These are phyloP conservation scores for Myiothlypis coronata DNA, from an alignment of 2,797 vertebrate species.

Conservation along the genomic window DNA sequence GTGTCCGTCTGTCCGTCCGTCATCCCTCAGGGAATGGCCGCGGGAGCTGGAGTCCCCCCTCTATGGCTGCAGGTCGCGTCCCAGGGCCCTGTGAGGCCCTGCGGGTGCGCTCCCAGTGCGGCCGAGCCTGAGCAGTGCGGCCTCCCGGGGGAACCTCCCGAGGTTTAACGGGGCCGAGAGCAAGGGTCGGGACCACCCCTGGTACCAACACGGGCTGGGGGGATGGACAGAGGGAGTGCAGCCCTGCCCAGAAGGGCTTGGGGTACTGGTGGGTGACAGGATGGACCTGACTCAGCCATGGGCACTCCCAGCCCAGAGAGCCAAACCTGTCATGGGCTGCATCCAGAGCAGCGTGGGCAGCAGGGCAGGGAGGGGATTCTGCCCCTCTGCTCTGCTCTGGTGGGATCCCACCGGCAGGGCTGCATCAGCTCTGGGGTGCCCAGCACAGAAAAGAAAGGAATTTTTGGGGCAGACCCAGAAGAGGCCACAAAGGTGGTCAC, in stretches of 20 bases:
- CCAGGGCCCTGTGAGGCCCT: background rate
- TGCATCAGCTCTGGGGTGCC: rapidly evolving
- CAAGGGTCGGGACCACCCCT: background rate
- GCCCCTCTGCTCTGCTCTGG: background rate
- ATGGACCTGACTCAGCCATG: rapidly evolving
- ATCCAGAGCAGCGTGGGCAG: background rate
- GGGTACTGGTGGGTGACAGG: background rate
- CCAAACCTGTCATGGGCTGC: background rate
- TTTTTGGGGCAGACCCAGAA: background rate
- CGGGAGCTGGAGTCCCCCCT: too few relatives aligned
- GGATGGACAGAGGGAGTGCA: rapidly evolving
- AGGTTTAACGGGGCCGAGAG: background rate
- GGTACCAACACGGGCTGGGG: rapidly evolving
- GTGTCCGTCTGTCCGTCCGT: rapidly evolving
- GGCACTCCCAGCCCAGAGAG: rapidly evolving
- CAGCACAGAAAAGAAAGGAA: background rate
- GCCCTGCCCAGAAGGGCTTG: rapidly evolving
- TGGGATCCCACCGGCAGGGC: background rate
- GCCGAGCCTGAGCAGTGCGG: background rate
- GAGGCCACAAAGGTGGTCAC: too few relatives aligned
- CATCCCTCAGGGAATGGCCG: background rate
- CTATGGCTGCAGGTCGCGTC: too few relatives aligned
- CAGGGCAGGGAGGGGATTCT: background rate
- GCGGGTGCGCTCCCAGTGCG: background rate
- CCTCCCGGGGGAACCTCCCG: background rate